phyloP scores from a whole-genome alignment of 2,888 invertebrate genomes.

The Bombylius major region DNA sequence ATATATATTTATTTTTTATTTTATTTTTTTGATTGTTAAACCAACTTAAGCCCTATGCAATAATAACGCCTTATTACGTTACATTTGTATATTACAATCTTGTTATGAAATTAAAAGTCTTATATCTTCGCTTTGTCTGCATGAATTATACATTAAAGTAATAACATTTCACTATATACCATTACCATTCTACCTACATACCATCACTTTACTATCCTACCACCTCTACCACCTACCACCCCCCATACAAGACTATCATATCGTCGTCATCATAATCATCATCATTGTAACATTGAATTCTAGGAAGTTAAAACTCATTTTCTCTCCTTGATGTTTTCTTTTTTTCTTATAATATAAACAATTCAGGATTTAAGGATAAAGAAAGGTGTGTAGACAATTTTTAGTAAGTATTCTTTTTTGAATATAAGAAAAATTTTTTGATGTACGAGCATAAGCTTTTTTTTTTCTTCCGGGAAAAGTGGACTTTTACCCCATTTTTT shows the following conservation, averaged over 20 bases:
- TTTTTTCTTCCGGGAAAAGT: not conserved
- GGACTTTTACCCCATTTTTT: not conserved
- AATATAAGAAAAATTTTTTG: too few species aligned
- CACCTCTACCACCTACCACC: too few species aligned
- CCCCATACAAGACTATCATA: too few species aligned
- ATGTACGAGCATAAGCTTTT: not conserved
- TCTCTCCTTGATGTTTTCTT: not conserved
- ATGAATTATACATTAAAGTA: conserved; percentile 11
- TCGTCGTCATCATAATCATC: too few species aligned
- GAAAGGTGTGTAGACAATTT: not conserved
- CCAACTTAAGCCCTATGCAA: conserved; percentile 1
- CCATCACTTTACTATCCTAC: not conserved
- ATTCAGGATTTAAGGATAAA: not conserved
- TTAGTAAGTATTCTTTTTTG: too few species aligned
- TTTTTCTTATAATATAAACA: not conserved
- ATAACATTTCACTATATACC: not conserved
- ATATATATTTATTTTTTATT: not conserved
- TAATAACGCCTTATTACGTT: conserved; percentile 15
- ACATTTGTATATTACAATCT: conserved; percentile 15
- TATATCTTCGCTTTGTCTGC: conserved; percentile 14
- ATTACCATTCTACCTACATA: not conserved
- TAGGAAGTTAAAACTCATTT: not conserved
- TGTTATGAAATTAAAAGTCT: conserved; percentile 16
- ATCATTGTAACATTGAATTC: not conserved
- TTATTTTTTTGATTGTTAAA: not conserved